Evolutionary conservation across 2,113 vertebrate species (phyloP).

Genomic region (Neolamprologus sp.): DNA sequence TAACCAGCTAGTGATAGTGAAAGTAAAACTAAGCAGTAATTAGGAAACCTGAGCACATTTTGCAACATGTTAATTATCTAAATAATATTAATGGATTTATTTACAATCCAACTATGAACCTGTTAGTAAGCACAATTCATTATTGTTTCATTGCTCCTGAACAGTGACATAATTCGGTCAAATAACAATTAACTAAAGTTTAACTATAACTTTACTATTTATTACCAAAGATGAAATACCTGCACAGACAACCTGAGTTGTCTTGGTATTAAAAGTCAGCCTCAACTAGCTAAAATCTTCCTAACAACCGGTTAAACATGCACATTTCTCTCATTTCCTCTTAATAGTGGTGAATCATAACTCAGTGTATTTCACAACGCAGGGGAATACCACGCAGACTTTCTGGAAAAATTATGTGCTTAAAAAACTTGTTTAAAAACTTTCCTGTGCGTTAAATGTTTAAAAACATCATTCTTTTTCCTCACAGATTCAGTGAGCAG

Average conservation of each 20-base stretch:
- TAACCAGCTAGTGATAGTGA: background rate
- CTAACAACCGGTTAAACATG: background rate
- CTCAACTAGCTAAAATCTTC: background rate
- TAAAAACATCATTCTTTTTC: background rate
- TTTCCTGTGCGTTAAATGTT: background rate
- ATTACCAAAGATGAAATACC: background rate
- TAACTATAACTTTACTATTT: background rate
- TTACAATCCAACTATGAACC: background rate
- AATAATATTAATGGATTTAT: background rate
- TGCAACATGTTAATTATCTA: background rate
- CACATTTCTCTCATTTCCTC: background rate
- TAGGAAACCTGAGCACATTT: background rate
- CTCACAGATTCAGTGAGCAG: background rate
- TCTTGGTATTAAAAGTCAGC: background rate
- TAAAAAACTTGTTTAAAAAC: background rate
- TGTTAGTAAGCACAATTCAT: background rate
- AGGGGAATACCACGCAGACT: background rate
- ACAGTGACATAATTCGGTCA: background rate
- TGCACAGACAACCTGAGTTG: background rate
- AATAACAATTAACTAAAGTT: background rate
- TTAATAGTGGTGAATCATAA: background rate
- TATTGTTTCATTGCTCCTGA: background rate
- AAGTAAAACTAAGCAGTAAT: background rate
- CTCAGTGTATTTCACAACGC: background rate
- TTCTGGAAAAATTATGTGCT: background rate